Evolutionary conservation across 2,113 vertebrate genomes (phyloP), one percentile per base, ranked within the genome.

Genomic region (Pyxicephalus adspersus): DNA sequence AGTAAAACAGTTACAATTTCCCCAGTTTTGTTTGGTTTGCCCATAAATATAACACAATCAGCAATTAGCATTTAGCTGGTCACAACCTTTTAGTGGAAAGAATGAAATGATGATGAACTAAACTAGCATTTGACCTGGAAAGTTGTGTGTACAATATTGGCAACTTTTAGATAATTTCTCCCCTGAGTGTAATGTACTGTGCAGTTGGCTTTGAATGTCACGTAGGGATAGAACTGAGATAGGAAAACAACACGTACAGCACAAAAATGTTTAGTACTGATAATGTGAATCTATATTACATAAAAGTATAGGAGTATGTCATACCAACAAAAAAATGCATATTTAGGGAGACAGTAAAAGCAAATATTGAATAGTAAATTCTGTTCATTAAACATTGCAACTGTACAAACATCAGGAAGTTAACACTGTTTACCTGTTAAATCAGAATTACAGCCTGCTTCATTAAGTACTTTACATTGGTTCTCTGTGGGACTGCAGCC

Each of bases 211-310:
- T 19, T 71, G 20, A 54, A 72, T 55, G 70, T 72, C 52, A 31
- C 1, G 50, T 17, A 72, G 70, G 52, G 70, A n/a, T 28, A 57
- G n/a, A 6, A 25, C 45, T 55, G 26, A 72, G 68, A 71, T 71
- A 31, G 70, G 11, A 72, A 52, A 55, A 22, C n/a, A 57, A 57
- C 25, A 29, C 16, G 26, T 57, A 25, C 50, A 4, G 2, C 20
- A 29, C 5, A 5, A 18, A 22, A 28, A 72, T 31, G 19, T 9
- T 71, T 29, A 19, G 0, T 29, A 16, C 50, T 72, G 68, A 54
- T 51, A 25, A 31, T 29, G 20, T 52, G 18, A 9, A n/a, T 15
- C 58, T 25, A 22, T 26, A 25, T 13, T 25, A 25, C 26, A 45
- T 23, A 6, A 16, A 25, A 61, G 2, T 25, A 19, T 19, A 25